Evolutionary conservation across 2,797 vertebrate genomes (phyloP), one percentile per base, ranked within the genome.

Genomic region (Enoplosus armatus): DNA sequence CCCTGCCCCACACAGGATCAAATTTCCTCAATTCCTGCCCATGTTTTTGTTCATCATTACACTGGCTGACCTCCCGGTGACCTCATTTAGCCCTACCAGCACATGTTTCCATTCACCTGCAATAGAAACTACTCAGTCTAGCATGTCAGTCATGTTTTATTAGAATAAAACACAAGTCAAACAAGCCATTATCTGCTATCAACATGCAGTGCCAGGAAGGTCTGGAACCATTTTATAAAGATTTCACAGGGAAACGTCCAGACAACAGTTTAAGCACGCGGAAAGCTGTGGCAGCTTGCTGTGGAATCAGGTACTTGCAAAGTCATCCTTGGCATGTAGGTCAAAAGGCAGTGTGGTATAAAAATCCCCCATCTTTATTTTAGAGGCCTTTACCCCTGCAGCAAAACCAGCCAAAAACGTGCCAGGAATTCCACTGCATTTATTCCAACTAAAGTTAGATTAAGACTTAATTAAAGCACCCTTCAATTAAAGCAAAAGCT

Each of bases 401-500:
- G 73, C 70, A 24, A 82, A 81, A 69, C 53, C 70, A 74, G 55
- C 45, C 33, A 26, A 61, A 68, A 77, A 74, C 3, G 16, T 66
- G 77, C 79, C 82, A 77, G 70, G 74, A 91, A 92, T 89, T 72
- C 61, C 64, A 31, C 37, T 2, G 73, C 68, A 78, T 85, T 82
- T 58, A 81, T 82, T 85, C 35, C 29, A 55, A 61, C 43, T 69
- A 16, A 81, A 77, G 81, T 88, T 80, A 64, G 85, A 92, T 88
- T 80, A 90, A 88, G 55, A 85, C 64, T 75, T 73, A 67, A 89
- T 91, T 87, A 80, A 89, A 90, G 79, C 55, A 80, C 79, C 89
- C 91, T 88, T 91, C 64, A 91, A 93, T 93, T 92, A 92, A 71
- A 83, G 66, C 62, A 61, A 54, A 90, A 72, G 15, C 72, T 55